A percentile compares a stretch with the other conserved stretches of the same genome.
phyloP scores from a whole-genome alignment of 1,140 invertebrate genomes.

The Lepidostoma basale region DNA sequence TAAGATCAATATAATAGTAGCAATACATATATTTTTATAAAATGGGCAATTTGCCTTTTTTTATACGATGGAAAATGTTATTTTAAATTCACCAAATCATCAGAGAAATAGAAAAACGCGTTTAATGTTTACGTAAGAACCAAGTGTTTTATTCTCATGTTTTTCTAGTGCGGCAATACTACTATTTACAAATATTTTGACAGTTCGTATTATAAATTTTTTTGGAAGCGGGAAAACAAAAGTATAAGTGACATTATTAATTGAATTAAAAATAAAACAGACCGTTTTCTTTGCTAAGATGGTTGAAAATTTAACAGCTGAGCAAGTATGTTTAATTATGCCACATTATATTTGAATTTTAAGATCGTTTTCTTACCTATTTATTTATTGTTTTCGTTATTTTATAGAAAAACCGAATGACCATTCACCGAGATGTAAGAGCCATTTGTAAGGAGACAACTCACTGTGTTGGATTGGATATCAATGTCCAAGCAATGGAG shows the following conservation, averaged over 20 bases:
- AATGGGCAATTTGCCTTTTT: no score
- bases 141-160: no score
- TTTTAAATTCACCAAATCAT: no score
- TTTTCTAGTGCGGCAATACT: no score
- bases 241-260: no score
- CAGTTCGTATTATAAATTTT: no score
- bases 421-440: constrained; percentile 55
- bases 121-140: no score
- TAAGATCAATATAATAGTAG: neutral
- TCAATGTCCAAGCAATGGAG: constrained; percentile 57
- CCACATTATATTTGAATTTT: neutral
- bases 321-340: constrained; percentile 44
- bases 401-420: constrained; percentile 58
- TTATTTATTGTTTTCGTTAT: constrained; percentile 11
- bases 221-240: no score
- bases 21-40: neutral
- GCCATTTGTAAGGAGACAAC: constrained; percentile 58
- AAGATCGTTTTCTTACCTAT: neutral
- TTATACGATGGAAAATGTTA: no score
- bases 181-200: neutral
- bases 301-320: constrained; percentile 45
- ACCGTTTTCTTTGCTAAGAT: no score
- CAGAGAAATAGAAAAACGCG: no score
- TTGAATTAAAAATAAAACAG: no score
- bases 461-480: constrained; percentile 53